A percentile compares a stretch with the other conserved stretches of the same genome.
These are phyloP conservation scores for Pungitius pungitius DNA, from an alignment of 2,113 vertebrate species.

Conservation along the genomic window DNA sequence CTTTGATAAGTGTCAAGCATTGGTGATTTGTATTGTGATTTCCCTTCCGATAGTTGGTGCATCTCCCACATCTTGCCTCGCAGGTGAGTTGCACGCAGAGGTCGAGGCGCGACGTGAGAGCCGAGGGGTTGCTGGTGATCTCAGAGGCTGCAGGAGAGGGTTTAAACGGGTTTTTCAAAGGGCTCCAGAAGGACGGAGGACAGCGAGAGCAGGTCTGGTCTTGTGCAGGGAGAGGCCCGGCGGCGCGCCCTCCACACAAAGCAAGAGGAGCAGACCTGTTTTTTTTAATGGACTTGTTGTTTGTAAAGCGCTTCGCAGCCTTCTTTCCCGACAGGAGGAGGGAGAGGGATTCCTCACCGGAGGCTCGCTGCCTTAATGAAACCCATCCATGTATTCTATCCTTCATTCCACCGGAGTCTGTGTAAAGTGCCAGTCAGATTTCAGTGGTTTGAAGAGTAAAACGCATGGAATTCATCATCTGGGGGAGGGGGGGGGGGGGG, in stretches of 20 bases:
- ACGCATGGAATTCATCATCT: slow-evolving; percentile 87
- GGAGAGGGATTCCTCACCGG: slow-evolving; percentile 21
- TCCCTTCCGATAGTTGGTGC: background rate
- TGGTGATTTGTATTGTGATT: slow-evolving; percentile 3
- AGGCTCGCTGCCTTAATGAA: slow-evolving; percentile 42
- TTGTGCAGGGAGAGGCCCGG: slow-evolving; percentile 71
- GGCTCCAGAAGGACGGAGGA: slow-evolving; percentile 45
- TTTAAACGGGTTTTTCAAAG: too few relatives aligned
- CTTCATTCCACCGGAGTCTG: slow-evolving; percentile 99
- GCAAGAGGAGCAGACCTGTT: slow-evolving; percentile 28
- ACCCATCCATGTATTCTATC: slow-evolving; percentile 89
- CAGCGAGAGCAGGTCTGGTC: slow-evolving; percentile 66
- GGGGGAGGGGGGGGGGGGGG: slow-evolving; percentile 25
- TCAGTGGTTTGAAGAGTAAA: slow-evolving; percentile 98
- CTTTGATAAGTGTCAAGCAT: background rate
- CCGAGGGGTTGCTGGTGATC: too few relatives aligned
- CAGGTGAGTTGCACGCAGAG: slow-evolving; percentile 31
- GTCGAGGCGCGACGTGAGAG: too few relatives aligned
- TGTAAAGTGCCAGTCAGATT: slow-evolving; percentile 93
- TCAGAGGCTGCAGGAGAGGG: too few relatives aligned
- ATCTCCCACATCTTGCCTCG: background rate
- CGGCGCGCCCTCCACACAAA: slow-evolving; percentile 49
- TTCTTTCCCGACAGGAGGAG: slow-evolving; percentile 43
- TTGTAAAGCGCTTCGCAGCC: slow-evolving; percentile 46
- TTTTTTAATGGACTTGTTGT: slow-evolving; percentile 35